phyloP scores from a whole-genome alignment of 1,140 invertebrate genomes.

The Pteromalus puparum region DNA sequence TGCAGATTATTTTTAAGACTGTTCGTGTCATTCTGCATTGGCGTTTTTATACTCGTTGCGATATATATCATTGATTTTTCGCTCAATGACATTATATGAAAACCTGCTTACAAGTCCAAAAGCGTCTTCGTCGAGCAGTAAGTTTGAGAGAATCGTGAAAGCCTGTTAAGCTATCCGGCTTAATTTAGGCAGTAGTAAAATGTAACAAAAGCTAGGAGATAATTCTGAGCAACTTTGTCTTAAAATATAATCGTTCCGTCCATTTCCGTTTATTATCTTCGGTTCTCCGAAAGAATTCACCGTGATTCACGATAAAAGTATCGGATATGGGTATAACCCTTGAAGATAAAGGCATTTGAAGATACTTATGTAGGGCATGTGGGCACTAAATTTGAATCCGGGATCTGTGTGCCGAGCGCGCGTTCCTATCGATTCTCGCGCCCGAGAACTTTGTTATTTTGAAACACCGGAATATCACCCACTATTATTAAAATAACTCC shows the following conservation, averaged over 20 bases:
- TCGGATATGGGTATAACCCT: slow-evolving; percentile 33
- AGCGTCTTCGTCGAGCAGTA: too few relatives aligned
- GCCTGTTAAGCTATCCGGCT: too few relatives aligned
- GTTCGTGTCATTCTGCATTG: too few relatives aligned
- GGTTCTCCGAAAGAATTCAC: background rate
- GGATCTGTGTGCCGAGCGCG: background rate
- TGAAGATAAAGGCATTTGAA: slow-evolving; percentile 39
- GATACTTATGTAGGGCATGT: slow-evolving; percentile 35
- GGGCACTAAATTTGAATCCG: slow-evolving; percentile 43
- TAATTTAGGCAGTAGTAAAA: too few relatives aligned
- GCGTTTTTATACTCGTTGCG: too few relatives aligned
- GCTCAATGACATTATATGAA: too few relatives aligned
- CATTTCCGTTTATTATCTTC: slow-evolving; percentile 7
- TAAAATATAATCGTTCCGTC: background rate
- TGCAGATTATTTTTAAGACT: too few relatives aligned
- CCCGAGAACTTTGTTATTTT: background rate
- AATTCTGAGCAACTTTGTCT: background rate
- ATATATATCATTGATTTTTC: too few relatives aligned
- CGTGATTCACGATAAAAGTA: slow-evolving; percentile 40
- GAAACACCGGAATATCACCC: background rate
- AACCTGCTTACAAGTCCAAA: too few relatives aligned
- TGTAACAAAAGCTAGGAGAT: too few relatives aligned
- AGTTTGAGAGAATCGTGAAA: too few relatives aligned
- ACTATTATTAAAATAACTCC: background rate
- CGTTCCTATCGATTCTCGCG: slow-evolving; percentile 16